phyloP scores from a whole-genome alignment of 1,140 invertebrate genomes.

The Mactra quadrangularis region DNA sequence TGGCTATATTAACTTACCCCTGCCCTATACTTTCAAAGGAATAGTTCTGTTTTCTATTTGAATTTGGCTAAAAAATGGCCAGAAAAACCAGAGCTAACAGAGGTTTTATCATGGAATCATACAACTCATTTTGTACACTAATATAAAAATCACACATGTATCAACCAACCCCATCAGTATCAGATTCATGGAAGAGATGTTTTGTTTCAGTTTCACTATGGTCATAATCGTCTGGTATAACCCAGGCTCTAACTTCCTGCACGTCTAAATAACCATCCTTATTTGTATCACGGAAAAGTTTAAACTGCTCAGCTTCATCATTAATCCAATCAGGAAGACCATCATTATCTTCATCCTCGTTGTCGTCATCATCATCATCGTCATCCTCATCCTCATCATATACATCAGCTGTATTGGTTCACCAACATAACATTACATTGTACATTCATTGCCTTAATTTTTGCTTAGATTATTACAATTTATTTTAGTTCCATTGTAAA shows the following conservation, averaged over 20 bases:
- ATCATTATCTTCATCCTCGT: conserved; percentile 88
- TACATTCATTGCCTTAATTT: too few relatives aligned
- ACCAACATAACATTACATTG: too few relatives aligned
- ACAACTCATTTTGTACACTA: conserved; percentile 1
- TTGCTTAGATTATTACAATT: too few relatives aligned
- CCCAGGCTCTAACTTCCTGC: conserved; percentile 95
- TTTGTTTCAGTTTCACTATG: conserved; percentile 97
- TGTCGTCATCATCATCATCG: conserved; percentile 98
- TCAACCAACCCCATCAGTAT: conserved; percentile 90
- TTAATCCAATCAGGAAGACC: conserved; percentile 98
- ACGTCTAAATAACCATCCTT: conserved; percentile 94
- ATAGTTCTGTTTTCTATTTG: too few relatives aligned
- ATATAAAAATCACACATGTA: not conserved
- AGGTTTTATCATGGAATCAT: too few relatives aligned
- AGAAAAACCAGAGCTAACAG: too few relatives aligned
- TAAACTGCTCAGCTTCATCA: conserved; percentile 95
- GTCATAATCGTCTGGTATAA: conserved; percentile 97
- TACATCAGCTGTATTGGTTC: conserved; percentile 72
- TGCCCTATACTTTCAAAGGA: too few relatives aligned
- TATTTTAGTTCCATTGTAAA: too few relatives aligned
- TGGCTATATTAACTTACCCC: too few relatives aligned
- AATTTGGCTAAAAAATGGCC: too few relatives aligned
- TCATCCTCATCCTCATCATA: conserved; percentile 90
- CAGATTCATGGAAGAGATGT: conserved; percentile 97
- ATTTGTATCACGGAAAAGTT: conserved; percentile 91